Conservation (phyloP, 2,888 invertebrate genomes). For the Hypercompe scribonia region DNA sequence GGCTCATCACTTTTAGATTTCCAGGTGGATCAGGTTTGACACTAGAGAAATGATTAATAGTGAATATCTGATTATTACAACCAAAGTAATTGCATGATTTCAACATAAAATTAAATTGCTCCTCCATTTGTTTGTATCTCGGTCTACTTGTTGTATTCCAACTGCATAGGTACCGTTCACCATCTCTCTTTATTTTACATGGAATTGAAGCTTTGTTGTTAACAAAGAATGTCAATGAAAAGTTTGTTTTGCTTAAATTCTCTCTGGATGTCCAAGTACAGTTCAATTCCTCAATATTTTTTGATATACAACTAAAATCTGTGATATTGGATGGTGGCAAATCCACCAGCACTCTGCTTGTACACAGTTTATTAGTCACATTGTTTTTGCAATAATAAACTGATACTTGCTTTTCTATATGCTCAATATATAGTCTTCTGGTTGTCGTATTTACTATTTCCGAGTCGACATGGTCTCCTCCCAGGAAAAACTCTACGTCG, state of each 20-base stretch:
- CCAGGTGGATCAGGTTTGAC: slow-evolving; percentile 74
- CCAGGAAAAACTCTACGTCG: slow-evolving; percentile 77
- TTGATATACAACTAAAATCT: slow-evolving; percentile 91
- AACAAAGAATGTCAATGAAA: slow-evolving; percentile 65
- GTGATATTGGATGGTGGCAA: slow-evolving; percentile 87
- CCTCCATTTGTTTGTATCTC: slow-evolving; percentile 79
- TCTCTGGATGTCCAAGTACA: slow-evolving; percentile 90
- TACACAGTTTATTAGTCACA: slow-evolving; percentile 63
- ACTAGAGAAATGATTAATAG: slow-evolving; percentile 86
- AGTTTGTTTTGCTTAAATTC: slow-evolving; percentile 70
- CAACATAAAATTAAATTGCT: slow-evolving; percentile 86
- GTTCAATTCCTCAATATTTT: slow-evolving; percentile 90
- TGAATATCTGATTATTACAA: slow-evolving; percentile 77
- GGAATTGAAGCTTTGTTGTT: slow-evolving; percentile 58
- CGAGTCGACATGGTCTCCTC: slow-evolving; percentile 61
- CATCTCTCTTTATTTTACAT: slow-evolving; percentile 54
- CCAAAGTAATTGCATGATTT: slow-evolving; percentile 89
- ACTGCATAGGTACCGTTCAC: slow-evolving; percentile 60
- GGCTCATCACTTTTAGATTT: slow-evolving; percentile 62
- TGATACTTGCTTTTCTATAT: slow-evolving; percentile 83
- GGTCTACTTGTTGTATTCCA: slow-evolving; percentile 71
- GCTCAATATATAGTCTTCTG: slow-evolving; percentile 84
- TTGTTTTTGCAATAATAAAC: slow-evolving; percentile 85
- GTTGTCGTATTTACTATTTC: slow-evolving; percentile 88
- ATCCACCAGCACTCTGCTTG: slow-evolving; percentile 75